Evolutionary conservation across 2,888 invertebrate species (phyloP), one percentile per base, ranked within the genome.

Genomic region (Tenthredo scrophulariae): DNA sequence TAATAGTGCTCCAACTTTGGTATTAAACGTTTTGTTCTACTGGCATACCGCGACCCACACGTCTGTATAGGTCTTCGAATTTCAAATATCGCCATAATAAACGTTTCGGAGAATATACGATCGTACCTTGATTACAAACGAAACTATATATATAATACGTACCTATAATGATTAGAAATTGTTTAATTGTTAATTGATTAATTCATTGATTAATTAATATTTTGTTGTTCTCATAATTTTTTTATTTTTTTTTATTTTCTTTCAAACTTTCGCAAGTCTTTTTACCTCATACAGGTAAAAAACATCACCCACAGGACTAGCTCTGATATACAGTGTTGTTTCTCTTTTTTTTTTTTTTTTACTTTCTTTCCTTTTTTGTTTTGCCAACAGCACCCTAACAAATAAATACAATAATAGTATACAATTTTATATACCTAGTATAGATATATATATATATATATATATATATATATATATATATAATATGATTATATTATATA

Each of bases 351-450:
- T 58, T 58, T 2, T 58, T 22, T 22, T 58, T 58, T 58, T 58
- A 9, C 7, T 0, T 62, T 26, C 26, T 26, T 62, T 13, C 10
- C 10, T 3, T 26, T 62, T 62, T 4, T 2, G 9, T 62, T 22
- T 74, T 13, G 40, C 22, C 72, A 74, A 74, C 43, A 74, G 72
- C 72, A 74, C 72, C 72, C 43, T 74, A 22, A 74, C 72, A 18
- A 74, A 74, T 74, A 74, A 74, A 74, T 74, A 74, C 72, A 74
- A 74, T 43, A 74, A 40, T 43, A 43, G 72, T 74, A 74, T 74
- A 74, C 40, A 43, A 74, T 74, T 74, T 43, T 29, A 50, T 54
- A 54, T 46, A 46, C 46, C 26, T 46, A 15, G 22, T 75, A 46
- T 18, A 43, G n/a, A 72, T 40, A n/a, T 72, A 72, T 40, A 43